Percentiles rank a stretch among this genome's conserved stretches.
Conservation (phyloP, 2,797 vertebrate genomes). For the Phoeniculus purpureus region DNA sequence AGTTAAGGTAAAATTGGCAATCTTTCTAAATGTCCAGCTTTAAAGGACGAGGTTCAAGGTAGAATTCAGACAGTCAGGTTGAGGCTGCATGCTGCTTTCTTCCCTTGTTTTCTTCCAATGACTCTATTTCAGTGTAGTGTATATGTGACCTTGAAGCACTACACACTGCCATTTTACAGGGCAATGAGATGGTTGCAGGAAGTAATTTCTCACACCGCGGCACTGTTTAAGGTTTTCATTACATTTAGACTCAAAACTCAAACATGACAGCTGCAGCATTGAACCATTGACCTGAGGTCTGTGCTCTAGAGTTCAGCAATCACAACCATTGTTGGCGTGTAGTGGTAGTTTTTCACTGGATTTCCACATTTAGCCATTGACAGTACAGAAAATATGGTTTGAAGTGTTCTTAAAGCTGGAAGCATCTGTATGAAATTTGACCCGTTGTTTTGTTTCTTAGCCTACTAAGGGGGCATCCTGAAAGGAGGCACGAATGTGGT, state of each 20-base stretch:
- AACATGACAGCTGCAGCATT: neutral
- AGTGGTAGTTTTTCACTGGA: neutral
- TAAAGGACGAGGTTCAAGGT: neutral
- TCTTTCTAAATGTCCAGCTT: neutral
- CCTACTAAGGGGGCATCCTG: neutral
- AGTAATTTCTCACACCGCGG: neutral
- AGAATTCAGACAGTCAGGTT: neutral
- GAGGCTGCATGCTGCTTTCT: neutral
- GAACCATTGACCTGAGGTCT: neutral
- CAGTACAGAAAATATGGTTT: neutral
- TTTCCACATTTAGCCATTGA: neutral
- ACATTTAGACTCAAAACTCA: neutral
- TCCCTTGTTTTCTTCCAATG: neutral
- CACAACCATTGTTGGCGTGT: neutral
- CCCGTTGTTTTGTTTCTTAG: neutral
- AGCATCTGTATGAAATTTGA: neutral
- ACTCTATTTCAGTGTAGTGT: neutral
- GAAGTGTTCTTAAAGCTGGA: neutral
- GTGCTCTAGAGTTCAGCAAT: neutral
- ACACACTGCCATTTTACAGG: neutral
- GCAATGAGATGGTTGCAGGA: neutral
- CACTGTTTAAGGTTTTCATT: neutral
- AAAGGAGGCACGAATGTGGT: neutral
- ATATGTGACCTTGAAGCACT: neutral
- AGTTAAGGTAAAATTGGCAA: neutral